These are phyloP conservation scores for Sturnus vulgaris DNA, from an alignment of 2,113 vertebrate species.

Conservation along the genomic window DNA sequence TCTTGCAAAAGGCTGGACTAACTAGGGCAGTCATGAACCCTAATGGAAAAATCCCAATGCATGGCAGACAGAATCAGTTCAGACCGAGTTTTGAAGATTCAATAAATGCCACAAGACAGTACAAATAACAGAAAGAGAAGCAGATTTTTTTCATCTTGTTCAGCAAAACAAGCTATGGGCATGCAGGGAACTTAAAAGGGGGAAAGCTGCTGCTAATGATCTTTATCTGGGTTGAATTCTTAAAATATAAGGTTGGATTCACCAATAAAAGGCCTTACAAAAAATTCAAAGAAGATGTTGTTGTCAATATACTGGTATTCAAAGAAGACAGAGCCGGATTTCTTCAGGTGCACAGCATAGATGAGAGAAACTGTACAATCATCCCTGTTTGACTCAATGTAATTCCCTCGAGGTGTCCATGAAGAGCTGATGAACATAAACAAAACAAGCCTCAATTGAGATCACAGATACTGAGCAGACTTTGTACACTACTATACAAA, in stretches of 20 bases:
- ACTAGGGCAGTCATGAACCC: not conserved
- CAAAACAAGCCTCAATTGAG: not conserved
- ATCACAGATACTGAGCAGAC: not conserved
- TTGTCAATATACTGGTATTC: slow-evolving; percentile 97
- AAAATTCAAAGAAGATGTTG: slow-evolving; percentile 97
- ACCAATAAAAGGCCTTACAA: slow-evolving; percentile 82
- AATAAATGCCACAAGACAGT: not conserved
- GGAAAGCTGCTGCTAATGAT: not conserved
- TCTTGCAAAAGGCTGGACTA: not conserved
- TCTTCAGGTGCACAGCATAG: slow-evolving; percentile 95
- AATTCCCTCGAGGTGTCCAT: slow-evolving; percentile 89
- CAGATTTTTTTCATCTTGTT: not conserved
- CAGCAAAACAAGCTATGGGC: not conserved
- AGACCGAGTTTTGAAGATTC: not conserved
- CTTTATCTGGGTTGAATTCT: not conserved
- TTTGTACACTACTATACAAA: not conserved
- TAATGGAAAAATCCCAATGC: not conserved
- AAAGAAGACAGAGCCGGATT: slow-evolving; percentile 88
- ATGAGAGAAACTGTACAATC: slow-evolving; percentile 96
- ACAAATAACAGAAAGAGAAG: not conserved
- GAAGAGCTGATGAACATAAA: slow-evolving; percentile 78
- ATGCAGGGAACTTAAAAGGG: not conserved
- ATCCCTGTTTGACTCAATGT: slow-evolving; percentile 94
- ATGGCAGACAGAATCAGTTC: not conserved
- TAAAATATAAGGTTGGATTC: not conserved